These are phyloP conservation scores for Clanis bilineata DNA, from an alignment of 2,888 invertebrate genomes.

Conservation along the genomic window DNA sequence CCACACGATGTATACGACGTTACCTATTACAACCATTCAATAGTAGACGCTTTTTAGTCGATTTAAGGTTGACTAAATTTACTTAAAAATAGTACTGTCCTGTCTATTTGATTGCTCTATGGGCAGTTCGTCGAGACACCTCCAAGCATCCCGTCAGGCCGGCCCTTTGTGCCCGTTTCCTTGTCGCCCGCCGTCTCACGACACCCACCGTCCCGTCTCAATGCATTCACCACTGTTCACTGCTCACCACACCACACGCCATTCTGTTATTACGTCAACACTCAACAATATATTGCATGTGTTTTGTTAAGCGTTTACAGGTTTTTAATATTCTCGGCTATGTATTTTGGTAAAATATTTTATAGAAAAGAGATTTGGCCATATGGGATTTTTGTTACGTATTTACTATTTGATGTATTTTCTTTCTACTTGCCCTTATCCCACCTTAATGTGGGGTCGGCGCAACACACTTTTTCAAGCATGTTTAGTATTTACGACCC, in stretches of 20 bases:
- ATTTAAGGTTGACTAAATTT: too few species aligned
- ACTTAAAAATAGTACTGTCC: background rate
- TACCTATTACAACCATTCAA: too few species aligned
- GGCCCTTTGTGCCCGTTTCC: conserved; percentile 18
- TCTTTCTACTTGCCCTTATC: too few species aligned
- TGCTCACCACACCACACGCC: conserved; percentile 28
- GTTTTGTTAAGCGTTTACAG: background rate
- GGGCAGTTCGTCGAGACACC: conserved; percentile 43
- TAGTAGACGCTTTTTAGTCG: too few species aligned
- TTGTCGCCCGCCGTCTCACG: conserved; percentile 18
- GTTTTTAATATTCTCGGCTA: background rate
- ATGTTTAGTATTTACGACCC: too few species aligned
- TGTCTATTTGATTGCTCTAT: conserved; percentile 30
- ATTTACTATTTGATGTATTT: too few species aligned
- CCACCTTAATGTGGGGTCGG: too few species aligned
- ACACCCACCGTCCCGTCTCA: conserved; percentile 15
- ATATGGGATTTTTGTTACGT: background rate
- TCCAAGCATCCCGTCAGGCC: conserved; percentile 42
- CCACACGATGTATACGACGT: too few species aligned
- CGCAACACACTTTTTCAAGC: too few species aligned
- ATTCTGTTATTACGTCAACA: conserved; percentile 13
- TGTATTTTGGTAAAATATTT: background rate
- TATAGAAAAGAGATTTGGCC: too few species aligned
- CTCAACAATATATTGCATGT: conserved; percentile 13
- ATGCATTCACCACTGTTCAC: conserved; percentile 19